These are phyloP conservation scores for Champsocephalus esox DNA, from an alignment of 2,797 vertebrate species.

Conservation along the genomic window DNA sequence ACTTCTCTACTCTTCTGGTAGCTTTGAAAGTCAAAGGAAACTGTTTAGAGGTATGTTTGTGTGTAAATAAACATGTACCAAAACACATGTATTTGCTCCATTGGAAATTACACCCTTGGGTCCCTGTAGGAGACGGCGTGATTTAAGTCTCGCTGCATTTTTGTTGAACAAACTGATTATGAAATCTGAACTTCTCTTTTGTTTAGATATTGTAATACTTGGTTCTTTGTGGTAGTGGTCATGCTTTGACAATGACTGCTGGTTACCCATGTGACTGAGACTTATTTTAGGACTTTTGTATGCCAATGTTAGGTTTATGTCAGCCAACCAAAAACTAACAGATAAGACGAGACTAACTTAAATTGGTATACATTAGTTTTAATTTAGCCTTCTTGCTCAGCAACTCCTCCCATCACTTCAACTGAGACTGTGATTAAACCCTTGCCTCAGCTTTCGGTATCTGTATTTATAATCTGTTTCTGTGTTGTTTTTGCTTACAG, in stretches of 20 bases:
- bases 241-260: neutral
- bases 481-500: conserved; percentile 57
- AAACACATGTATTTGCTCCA: neutral
- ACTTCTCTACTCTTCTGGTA: neutral
- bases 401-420: neutral
- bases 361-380: neutral
- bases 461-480: conserved; percentile 14
- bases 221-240: neutral
- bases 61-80: neutral
- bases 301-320: neutral
- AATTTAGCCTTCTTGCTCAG: neutral
- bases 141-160: neutral
- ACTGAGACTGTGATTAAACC: neutral
- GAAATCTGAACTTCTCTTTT: conserved; percentile 3
- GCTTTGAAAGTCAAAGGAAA: neutral
- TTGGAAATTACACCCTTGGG: neutral
- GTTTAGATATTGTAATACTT: neutral
- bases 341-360: neutral
- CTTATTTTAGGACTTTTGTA: neutral
- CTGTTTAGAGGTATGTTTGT: neutral
- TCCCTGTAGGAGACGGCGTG: neutral
- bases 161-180: neutral
- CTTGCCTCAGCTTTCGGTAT: neutral
- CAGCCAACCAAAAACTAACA: neutral
- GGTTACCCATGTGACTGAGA: neutral